Percentiles rank a stretch among this genome's conserved stretches.
Conservation (phyloP, 2,888 invertebrate species). For the Crocallis elinguaria region DNA sequence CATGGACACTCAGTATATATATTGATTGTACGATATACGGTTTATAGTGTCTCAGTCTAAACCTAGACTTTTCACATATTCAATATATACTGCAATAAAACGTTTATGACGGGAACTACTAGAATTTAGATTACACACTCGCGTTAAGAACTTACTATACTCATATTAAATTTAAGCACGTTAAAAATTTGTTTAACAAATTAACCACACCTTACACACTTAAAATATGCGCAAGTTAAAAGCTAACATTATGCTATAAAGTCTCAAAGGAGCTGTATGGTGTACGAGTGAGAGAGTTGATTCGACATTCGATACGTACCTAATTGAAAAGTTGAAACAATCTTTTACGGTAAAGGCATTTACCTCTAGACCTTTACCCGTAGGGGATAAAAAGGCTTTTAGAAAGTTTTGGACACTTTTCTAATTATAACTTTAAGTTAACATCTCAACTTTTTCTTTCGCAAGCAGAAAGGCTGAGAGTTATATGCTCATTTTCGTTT, state of each 20-base stretch:
- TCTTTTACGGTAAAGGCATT: slow-evolving; percentile 38
- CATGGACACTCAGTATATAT: no score
- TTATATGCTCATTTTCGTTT: slow-evolving; percentile 19
- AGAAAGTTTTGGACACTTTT: slow-evolving; percentile 33
- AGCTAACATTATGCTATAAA: slow-evolving; percentile 36
- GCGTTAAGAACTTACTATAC: not conserved
- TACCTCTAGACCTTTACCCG: slow-evolving; percentile 30
- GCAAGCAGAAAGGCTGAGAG: slow-evolving; percentile 17
- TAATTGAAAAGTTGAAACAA: slow-evolving; percentile 63
- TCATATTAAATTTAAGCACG: not conserved
- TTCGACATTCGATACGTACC: slow-evolving; percentile 57
- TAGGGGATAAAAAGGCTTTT: slow-evolving; percentile 30
- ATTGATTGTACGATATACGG: no score
- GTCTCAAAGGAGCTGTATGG: slow-evolving; percentile 41
- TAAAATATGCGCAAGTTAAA: slow-evolving; percentile 12
- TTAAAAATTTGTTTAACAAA: not conserved
- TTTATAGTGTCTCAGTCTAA: no score
- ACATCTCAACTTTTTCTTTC: slow-evolving; percentile 27
- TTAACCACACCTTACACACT: not conserved
- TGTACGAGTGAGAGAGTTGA: slow-evolving; percentile 45
- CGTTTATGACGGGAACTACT: not conserved
- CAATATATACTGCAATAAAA: not conserved
- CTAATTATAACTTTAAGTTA: slow-evolving; percentile 37
- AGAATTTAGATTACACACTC: not conserved
- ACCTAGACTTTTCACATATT: no score